Evolutionary conservation across 2,797 vertebrate genomes (phyloP).

Genomic region (Cuculus canorus): DNA sequence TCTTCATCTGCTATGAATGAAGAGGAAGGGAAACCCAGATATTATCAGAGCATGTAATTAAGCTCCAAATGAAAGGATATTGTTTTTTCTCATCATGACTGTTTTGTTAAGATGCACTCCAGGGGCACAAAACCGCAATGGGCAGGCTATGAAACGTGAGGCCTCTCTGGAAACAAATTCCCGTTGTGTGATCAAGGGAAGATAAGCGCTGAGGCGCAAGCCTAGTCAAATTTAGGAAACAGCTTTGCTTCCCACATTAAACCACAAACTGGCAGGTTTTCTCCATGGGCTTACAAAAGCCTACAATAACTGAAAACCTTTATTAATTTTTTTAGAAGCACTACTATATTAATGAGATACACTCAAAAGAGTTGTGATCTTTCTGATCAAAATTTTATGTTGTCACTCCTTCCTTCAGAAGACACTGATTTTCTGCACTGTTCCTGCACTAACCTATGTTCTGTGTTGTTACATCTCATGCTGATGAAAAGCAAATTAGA

Average conservation of each 20-base stretch:
- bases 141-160: not conserved
- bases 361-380: not conserved
- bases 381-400: not conserved
- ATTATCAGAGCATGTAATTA: constrained; percentile 23
- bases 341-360: not conserved
- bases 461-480: accelerated
- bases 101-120: constrained; percentile 37
- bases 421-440: not conserved
- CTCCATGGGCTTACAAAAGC: not conserved
- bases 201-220: not conserved
- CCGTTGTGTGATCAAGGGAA: constrained; percentile 1
- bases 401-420: not conserved
- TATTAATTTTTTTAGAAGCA: not conserved
- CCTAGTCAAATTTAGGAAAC: not conserved
- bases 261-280: not conserved
- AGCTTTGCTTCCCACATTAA: not conserved
- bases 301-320: not conserved
- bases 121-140: not conserved
- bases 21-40: not conserved
- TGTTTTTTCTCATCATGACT: not conserved
- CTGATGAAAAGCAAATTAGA: not conserved
- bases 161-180: constrained; percentile 19
- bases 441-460: not conserved
- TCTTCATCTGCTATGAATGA: not conserved
- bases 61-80: constrained; percentile 20